These are phyloP conservation scores for Teleopsis dalmanni DNA, from an alignment of 1,140 invertebrate genomes.

Conservation along the genomic window DNA sequence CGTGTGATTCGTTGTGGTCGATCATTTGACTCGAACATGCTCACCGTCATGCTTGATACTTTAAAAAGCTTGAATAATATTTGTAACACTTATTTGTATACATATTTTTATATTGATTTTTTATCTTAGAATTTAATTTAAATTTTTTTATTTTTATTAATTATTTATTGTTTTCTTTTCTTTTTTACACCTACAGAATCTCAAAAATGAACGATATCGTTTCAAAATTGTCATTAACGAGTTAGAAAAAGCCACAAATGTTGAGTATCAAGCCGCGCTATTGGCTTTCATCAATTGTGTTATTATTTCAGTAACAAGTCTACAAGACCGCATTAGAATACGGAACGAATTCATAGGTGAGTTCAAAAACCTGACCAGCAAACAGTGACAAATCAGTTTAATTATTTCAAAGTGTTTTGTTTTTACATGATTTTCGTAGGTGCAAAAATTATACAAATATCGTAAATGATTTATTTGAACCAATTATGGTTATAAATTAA, in stretches of 20 bases:
- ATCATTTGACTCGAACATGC: too few species aligned
- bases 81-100: not conserved
- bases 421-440: too few species aligned
- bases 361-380: too few species aligned
- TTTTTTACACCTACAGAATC: constrained; percentile 59
- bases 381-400: too few species aligned
- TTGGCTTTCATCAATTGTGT: constrained; percentile 93
- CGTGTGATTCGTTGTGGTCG: too few species aligned
- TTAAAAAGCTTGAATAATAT: not conserved
- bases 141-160: not conserved
- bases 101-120: not conserved
- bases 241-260: constrained; percentile 65
- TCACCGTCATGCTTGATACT: too few species aligned
- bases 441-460: too few species aligned
- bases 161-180: constrained; percentile 11
- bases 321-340: constrained; percentile 78
- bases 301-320: constrained; percentile 79
- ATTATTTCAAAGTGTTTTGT: too few species aligned
- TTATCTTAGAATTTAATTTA: constrained; percentile 1
- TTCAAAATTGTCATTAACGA: constrained; percentile 82
- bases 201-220: constrained; percentile 77
- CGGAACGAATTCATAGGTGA: constrained; percentile 92
- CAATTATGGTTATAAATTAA: too few species aligned
- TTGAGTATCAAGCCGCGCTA: constrained; percentile 84
- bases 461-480: too few species aligned